Evolutionary conservation across 2,113 vertebrate genomes (phyloP), one percentile per base, ranked within the genome.

Genomic region (Diglossa brunneiventris): DNA sequence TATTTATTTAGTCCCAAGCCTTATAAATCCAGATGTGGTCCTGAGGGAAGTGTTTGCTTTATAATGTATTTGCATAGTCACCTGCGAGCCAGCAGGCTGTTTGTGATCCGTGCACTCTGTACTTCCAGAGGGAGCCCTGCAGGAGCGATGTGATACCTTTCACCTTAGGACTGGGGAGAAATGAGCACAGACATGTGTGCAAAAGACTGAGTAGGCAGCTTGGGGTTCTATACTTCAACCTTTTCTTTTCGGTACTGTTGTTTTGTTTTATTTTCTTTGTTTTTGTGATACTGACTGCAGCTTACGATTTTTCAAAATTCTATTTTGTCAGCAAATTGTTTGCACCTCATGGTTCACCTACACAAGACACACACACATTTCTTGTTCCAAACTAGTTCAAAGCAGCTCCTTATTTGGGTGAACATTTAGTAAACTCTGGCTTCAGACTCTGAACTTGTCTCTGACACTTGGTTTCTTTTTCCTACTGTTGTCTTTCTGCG

Each of bases 61-160:
- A 13, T 28, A 18, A 22, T 28, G 14, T 15, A 14, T 67, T 67
- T 58, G 49, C 22, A 5, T 0, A 49, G 63, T 33, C 6, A 14
- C 62, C 63, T 81, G 69, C 50, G 8, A 72, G 83, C 52, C 79
- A 28, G 39, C 31, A 53, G 61, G 22, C n/a, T 64, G 1, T 50
- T 26, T 3, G 8, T 50, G 44, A 20, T 72, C 72, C 0, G 0
- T 37, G 13, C 1, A 0, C 0, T 0, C 56, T 35, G 17, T 21
- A 1, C 39, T 92, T 52, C 49, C 41, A 85, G 91, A 41, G 46
- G 42, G n/a, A 84, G 56, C 28, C 47, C 11, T 0, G 0, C 44
- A 26, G 33, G 14, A 39, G 28, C 0, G 0, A 63, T 24, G 52
- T 53, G 58, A 42, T 67, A 46, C 42, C 37, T 15, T 39, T 23